Conservation (phyloP, 92 coral and sea anemone species). For the Parazoanthus darwini region DNA sequence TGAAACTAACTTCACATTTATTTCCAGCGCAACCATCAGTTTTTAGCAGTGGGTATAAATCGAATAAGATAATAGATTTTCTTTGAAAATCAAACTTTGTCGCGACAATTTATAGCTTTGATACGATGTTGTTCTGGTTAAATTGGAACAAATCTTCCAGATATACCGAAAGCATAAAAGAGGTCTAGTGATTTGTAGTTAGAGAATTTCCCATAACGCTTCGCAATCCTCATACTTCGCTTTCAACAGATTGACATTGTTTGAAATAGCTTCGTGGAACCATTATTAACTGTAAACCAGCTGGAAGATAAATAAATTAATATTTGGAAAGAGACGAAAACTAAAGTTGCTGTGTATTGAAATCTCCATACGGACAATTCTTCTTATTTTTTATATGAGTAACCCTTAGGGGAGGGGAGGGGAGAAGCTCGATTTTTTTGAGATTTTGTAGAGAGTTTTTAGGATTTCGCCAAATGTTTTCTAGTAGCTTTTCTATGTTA, state of each 20-base stretch:
- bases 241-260: neutral
- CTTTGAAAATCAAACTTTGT: constrained; percentile 2
- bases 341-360: neutral
- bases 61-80: neutral
- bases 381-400: neutral
- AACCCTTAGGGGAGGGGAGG: neutral
- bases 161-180: constrained; percentile 3
- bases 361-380: neutral
- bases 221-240: neutral
- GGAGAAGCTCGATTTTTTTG: too few relatives aligned
- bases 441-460: too few relatives aligned
- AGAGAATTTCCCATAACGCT: neutral
- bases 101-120: neutral
- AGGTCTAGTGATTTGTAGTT: constrained; percentile 3
- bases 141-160: constrained; percentile 3
- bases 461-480: too few relatives aligned
- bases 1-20: constrained; percentile 5
- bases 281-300: neutral
- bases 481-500: too few relatives aligned
- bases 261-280: neutral
- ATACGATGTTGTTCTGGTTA: constrained; percentile 7
- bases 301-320: neutral
- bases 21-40: constrained; percentile 1
- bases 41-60: neutral
- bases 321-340: neutral